A percentile compares a stretch with the other conserved stretches of the same genome.
phyloP scores from a whole-genome alignment of 2,888 invertebrate genomes.

The Parnassius apollo region DNA sequence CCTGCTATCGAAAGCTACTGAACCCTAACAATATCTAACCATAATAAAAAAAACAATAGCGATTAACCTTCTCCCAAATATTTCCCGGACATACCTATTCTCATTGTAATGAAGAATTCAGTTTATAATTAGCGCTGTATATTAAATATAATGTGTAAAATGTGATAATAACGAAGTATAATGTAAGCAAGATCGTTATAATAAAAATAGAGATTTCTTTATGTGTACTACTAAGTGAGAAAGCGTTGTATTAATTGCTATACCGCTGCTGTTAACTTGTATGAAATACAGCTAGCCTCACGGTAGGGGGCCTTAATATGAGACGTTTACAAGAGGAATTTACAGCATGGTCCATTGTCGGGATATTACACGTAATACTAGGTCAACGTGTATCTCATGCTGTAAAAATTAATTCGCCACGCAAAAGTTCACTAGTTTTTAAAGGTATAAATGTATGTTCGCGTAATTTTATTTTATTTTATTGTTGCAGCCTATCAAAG shows the following conservation, averaged over 20 bases:
- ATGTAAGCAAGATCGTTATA: conserved; percentile 73
- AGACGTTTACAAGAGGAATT: conserved; percentile 10
- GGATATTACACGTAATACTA: conserved; percentile 5
- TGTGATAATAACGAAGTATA: conserved; percentile 73
- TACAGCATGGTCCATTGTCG: conserved; percentile 6
- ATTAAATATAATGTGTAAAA: conserved; percentile 71
- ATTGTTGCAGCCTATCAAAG: no score
- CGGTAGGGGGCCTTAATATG: conserved; percentile 25
- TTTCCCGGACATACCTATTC: conserved; percentile 62
- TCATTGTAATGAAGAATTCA: conserved; percentile 64
- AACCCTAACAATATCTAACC: conserved; percentile 51
- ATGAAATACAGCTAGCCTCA: conserved; percentile 55
- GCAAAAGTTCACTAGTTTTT: neutral
- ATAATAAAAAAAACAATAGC: conserved; percentile 57
- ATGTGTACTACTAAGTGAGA: conserved; percentile 70
- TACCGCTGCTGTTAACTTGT: conserved; percentile 58
- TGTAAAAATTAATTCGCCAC: neutral
- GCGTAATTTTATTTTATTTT: no score
- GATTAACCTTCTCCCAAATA: conserved; percentile 58
- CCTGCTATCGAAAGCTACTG: conserved; percentile 22
- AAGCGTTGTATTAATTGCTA: conserved; percentile 64
- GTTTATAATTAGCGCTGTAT: conserved; percentile 75
- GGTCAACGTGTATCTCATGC: conserved; percentile 1
- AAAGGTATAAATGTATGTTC: no score
- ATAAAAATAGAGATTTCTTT: conserved; percentile 72